Evolutionary conservation across 53 echinoderm and acorn worm genomes (phyloP).

Genomic region (Paelopatides confundens): DNA sequence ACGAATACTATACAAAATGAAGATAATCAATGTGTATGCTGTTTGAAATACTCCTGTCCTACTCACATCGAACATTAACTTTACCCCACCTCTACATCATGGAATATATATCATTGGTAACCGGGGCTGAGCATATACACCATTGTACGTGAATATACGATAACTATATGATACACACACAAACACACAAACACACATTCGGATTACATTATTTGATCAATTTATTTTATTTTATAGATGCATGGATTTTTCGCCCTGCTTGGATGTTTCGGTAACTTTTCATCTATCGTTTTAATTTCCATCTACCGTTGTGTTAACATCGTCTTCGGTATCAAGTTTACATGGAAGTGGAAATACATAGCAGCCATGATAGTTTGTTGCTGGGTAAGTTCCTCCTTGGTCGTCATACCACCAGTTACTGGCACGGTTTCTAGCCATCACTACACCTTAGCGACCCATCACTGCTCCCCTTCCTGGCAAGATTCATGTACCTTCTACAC

Average conservation of each 20-base stretch:
- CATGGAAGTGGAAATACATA: background rate
- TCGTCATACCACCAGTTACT: background rate
- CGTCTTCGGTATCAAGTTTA: background rate
- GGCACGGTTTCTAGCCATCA: background rate
- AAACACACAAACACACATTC: too few species aligned
- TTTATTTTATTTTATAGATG: background rate
- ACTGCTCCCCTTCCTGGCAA: constrained; percentile 26
- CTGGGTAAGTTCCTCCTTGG: background rate
- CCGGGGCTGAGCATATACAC: too few species aligned
- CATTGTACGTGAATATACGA: too few species aligned
- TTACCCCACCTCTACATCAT: too few species aligned
- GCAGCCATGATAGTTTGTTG: background rate
- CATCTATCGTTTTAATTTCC: constrained; percentile 10
- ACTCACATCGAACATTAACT: too few species aligned
- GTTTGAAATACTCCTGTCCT: too few species aligned
- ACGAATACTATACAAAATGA: too few species aligned
- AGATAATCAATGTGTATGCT: too few species aligned
- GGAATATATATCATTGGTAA: too few species aligned
- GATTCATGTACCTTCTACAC: constrained; percentile 3
- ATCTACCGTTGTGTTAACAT: constrained; percentile 7
- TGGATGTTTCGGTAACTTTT: constrained; percentile 10
- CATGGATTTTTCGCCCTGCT: constrained; percentile 5
- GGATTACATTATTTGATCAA: background rate
- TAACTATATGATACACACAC: too few species aligned
- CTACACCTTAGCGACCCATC: constrained; percentile 22